Conservation (phyloP, 1,140 invertebrate species). For the Pararge aegeria region DNA sequence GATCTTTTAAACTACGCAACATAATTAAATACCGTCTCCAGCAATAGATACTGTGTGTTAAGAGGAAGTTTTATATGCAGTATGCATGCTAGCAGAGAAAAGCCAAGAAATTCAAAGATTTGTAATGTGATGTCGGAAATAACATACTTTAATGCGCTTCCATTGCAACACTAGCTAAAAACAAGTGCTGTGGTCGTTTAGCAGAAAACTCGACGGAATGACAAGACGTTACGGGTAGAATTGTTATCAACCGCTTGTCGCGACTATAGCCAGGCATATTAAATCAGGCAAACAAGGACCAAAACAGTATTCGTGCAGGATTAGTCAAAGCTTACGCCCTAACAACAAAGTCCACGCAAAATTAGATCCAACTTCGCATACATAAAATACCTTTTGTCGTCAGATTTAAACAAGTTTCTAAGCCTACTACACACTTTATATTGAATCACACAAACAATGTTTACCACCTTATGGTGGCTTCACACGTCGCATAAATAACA, state of each 20-base stretch:
- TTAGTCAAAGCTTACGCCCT: not conserved
- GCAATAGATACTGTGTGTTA: no score
- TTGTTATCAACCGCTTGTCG: not conserved
- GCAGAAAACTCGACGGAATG: no score
- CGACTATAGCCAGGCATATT: not conserved
- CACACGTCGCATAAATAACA: not conserved
- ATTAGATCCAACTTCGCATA: not conserved
- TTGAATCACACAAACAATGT: conserved; percentile 4
- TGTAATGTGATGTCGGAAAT: no score
- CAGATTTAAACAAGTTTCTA: not conserved
- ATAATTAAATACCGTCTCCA: no score
- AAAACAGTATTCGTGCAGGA: not conserved
- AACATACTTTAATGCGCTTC: no score
- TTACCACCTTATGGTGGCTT: not conserved
- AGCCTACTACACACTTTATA: not conserved
- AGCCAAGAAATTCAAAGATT: no score
- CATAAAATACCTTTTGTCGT: not conserved
- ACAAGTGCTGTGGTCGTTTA: no score
- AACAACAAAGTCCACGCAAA: not conserved
- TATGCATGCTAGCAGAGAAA: no score
- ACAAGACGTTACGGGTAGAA: no score
- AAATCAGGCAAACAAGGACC: conserved; percentile 9
- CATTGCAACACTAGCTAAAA: no score
- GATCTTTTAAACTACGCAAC: no score
- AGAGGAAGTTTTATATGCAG: no score